Percentiles rank a stretch among this genome's conserved stretches.
These are phyloP conservation scores for Pygmarrhopalites habei DNA, from an alignment of 1,140 invertebrate species.

Conservation along the genomic window DNA sequence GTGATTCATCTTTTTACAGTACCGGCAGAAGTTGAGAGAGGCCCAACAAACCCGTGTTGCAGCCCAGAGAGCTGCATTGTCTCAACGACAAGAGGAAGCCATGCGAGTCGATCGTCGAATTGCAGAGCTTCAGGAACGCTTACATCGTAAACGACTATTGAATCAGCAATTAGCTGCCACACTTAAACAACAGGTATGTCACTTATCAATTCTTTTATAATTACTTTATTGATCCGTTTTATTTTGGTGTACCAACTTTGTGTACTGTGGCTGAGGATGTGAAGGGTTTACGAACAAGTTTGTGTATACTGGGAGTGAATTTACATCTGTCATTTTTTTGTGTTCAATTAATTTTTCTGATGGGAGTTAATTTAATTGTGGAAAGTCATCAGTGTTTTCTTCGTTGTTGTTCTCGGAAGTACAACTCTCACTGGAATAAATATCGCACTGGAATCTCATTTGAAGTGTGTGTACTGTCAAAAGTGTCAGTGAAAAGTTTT, in stretches of 20 bases:
- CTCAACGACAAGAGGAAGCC: constrained; percentile 80
- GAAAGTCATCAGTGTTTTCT: too few species aligned
- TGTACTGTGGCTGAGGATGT: not conserved
- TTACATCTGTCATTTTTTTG: too few species aligned
- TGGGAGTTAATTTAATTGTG: too few species aligned
- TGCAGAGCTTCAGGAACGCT: constrained; percentile 79
- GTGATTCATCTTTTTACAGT: constrained; percentile 54
- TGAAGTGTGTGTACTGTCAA: too few species aligned
- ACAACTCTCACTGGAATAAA: too few species aligned
- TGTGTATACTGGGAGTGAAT: too few species aligned
- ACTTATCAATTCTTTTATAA: not conserved
- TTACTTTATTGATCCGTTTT: too few species aligned
- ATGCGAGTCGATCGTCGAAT: constrained; percentile 84
- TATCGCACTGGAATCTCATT: too few species aligned
- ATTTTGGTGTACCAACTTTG: not conserved
- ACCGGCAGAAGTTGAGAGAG: constrained; percentile 90
- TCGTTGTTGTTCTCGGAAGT: too few species aligned
- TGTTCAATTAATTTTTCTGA: too few species aligned
- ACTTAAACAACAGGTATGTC: constrained; percentile 35
- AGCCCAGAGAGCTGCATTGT: constrained; percentile 61
- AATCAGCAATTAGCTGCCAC: constrained; percentile 69
- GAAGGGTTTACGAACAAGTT: not conserved
- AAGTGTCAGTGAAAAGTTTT: too few species aligned
- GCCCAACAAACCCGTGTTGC: constrained; percentile 72
- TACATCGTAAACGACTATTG: constrained; percentile 76